Evolutionary conservation across 2,113 vertebrate species (phyloP).

Genomic region (Tachysurus vachellii): DNA sequence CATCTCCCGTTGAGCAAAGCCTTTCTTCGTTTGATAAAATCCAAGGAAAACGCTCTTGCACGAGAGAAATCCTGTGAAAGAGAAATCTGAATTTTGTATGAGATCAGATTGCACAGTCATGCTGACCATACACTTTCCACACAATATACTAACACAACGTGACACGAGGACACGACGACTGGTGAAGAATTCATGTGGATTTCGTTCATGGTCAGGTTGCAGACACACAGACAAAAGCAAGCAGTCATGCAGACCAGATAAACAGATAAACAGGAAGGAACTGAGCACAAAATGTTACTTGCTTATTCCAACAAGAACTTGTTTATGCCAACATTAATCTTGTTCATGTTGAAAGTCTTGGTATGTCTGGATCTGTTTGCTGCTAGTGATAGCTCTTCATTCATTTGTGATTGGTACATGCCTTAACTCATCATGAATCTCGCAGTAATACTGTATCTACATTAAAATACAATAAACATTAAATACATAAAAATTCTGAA

Average conservation of each 20-base stretch:
- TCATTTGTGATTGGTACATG: no score
- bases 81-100: neutral
- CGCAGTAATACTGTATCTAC: no score
- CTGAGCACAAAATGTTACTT: neutral
- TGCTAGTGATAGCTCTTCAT: neutral
- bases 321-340: neutral
- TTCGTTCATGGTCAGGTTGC: neutral
- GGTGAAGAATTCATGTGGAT: constrained; percentile 11
- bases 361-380: neutral
- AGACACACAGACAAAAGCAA: constrained; percentile 6
- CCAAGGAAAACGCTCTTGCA: no score
- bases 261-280: neutral
- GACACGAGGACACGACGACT: neutral
- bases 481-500: no score
- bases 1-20: neutral
- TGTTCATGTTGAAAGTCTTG: neutral
- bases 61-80: neutral
- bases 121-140: neutral
- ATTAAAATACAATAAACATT: no score
- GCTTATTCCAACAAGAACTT: neutral
- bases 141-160: no score
- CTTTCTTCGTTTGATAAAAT: neutral
- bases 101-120: neutral
- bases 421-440: no score
- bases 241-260: neutral